These are phyloP conservation scores for Apaloderma vittatum DNA, from an alignment of 2,113 vertebrate genomes.

Conservation along the genomic window DNA sequence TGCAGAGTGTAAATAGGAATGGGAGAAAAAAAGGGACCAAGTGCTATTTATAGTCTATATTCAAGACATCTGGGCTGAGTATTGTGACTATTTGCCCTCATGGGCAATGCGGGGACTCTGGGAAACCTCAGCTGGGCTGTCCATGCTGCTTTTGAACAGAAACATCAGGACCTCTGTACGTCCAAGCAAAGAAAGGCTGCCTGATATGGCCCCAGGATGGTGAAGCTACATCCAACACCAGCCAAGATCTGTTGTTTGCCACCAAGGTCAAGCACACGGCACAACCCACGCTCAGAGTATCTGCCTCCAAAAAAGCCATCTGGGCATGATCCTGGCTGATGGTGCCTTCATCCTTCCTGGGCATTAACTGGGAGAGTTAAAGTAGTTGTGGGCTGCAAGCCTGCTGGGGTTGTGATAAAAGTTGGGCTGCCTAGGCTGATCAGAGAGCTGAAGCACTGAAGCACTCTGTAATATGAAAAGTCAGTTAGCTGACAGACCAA, in stretches of 20 bases:
- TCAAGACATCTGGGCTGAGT: not conserved
- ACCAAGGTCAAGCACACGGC: not conserved
- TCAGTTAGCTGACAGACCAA: constrained; percentile 44
- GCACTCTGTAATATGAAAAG: not conserved
- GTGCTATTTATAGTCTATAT: not conserved
- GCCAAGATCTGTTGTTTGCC: not conserved
- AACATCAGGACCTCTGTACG: not conserved
- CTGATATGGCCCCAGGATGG: not conserved
- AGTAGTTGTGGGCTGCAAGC: not conserved
- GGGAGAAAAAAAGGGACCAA: not conserved
- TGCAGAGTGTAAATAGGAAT: not conserved
- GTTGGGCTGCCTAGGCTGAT: not conserved
- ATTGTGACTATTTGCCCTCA: not conserved
- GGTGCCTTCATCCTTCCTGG: not conserved
- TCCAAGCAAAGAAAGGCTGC: not conserved
- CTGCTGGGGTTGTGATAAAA: not conserved
- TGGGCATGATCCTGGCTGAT: not conserved
- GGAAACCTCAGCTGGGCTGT: not conserved
- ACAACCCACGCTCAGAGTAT: not conserved
- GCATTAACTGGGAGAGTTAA: not conserved
- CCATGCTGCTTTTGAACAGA: not conserved
- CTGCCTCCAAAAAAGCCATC: not conserved
- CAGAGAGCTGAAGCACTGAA: fast-evolving
- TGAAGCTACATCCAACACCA: not conserved
- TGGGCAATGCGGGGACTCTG: not conserved